Evolutionary conservation across 1,140 invertebrate genomes (phyloP).

Genomic region (Achroia grisella): DNA sequence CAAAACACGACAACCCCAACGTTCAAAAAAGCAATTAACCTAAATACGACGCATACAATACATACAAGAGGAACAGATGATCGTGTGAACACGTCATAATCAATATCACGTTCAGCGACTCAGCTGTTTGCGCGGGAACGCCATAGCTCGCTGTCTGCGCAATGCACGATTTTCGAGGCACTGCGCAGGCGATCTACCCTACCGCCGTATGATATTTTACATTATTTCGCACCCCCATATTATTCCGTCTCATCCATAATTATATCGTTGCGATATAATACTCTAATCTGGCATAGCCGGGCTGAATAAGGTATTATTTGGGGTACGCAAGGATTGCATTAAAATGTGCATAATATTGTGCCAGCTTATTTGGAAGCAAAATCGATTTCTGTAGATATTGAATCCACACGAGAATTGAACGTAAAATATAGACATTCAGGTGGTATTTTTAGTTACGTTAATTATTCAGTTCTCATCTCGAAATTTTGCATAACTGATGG

Average conservation of each 20-base stretch:
- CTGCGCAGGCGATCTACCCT: slow-evolving; percentile 36
- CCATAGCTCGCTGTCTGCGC: slow-evolving; percentile 44
- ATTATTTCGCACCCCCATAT: slow-evolving; percentile 43
- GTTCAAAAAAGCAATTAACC: slow-evolving; percentile 10
- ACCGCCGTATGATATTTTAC: slow-evolving; percentile 39
- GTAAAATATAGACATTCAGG: too few relatives aligned
- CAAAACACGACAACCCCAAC: neutral
- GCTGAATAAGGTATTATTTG: slow-evolving; percentile 13
- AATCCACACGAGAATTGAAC: too few relatives aligned
- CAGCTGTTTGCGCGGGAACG: slow-evolving; percentile 20
- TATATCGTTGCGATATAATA: slow-evolving; percentile 41
- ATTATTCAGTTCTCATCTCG: too few relatives aligned
- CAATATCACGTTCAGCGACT: slow-evolving; percentile 17
- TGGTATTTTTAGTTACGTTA: too few relatives aligned
- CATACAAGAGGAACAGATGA: slow-evolving; percentile 9
- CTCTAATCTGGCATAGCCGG: slow-evolving; percentile 25
- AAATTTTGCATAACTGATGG: too few relatives aligned
- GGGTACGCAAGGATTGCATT: neutral
- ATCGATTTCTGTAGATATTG: too few relatives aligned
- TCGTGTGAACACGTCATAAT: slow-evolving; percentile 16
- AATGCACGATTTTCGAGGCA: slow-evolving; percentile 23
- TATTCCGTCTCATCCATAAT: slow-evolving; percentile 52
- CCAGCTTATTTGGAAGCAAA: too few relatives aligned
- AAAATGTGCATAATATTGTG: too few relatives aligned
- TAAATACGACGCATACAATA: slow-evolving; percentile 8